These are phyloP conservation scores for Macrotrachela quadricornifera DNA, from an alignment of 1,140 invertebrate genomes.

Conservation along the genomic window DNA sequence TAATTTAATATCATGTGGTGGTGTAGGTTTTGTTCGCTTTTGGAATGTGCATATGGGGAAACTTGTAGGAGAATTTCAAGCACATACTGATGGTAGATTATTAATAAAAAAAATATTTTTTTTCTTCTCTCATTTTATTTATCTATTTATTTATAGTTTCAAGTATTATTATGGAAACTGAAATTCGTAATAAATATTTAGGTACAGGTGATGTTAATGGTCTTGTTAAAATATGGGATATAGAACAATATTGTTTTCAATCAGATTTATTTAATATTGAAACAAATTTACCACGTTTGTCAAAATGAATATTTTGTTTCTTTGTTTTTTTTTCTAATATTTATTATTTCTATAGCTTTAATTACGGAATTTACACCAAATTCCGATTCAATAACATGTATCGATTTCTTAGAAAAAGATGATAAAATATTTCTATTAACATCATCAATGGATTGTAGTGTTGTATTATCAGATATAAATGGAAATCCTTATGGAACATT, in stretches of 20 bases:
- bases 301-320: neutral
- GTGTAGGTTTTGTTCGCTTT: conserved; percentile 27
- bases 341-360: conserved; percentile 15
- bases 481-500: conserved; percentile 26
- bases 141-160: conserved; percentile 15
- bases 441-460: conserved; percentile 24
- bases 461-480: conserved; percentile 22
- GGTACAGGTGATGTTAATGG: conserved; percentile 29
- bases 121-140: neutral
- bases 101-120: neutral
- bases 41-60: conserved; percentile 18
- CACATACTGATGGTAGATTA: conserved; percentile 22
- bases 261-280: neutral
- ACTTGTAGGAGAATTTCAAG: conserved; percentile 24
- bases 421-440: conserved; percentile 20
- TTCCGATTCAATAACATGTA: conserved; percentile 22
- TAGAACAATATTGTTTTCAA: conserved; percentile 11
- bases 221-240: conserved; percentile 26
- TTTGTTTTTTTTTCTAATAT: neutral
- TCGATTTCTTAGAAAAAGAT: conserved; percentile 24
- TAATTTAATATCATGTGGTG: conserved; percentile 28
- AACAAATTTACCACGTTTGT: neutral
- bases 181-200: conserved; percentile 18
- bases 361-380: conserved; percentile 23
- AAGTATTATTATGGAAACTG: conserved; percentile 25